Evolutionary conservation across 2,888 invertebrate genomes (phyloP).

Genomic region (Caenorhabditis wallacei): DNA sequence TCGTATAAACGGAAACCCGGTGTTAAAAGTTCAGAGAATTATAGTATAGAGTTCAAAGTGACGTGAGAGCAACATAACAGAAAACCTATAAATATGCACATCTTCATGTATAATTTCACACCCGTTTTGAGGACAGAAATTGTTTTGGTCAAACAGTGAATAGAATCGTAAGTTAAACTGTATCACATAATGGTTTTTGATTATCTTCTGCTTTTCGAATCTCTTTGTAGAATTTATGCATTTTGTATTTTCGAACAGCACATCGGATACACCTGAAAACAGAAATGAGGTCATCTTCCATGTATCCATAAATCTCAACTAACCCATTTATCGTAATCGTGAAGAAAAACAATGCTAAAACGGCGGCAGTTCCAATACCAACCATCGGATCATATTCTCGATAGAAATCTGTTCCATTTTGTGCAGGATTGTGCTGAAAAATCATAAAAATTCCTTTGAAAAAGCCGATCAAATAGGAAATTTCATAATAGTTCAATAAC

Average conservation of each 20-base stretch:
- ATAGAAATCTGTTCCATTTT: conserved; percentile 77
- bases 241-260: conserved; percentile 69
- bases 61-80: conserved; percentile 32
- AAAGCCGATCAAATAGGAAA: too few relatives aligned
- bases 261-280: conserved; percentile 72
- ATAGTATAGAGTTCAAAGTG: conserved; percentile 24
- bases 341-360: conserved; percentile 78
- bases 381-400: conserved; percentile 79
- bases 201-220: conserved; percentile 58
- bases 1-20: conserved; percentile 41
- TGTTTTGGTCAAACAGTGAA: conserved; percentile 36
- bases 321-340: conserved; percentile 71
- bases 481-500: too few relatives aligned
- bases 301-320: conserved; percentile 18
- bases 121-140: conserved; percentile 31
- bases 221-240: conserved; percentile 75
- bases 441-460: neutral
- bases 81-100: conserved; percentile 41
- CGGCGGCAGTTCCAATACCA: conserved; percentile 79
- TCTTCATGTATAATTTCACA: conserved; percentile 41
- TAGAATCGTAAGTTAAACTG: conserved; percentile 37
- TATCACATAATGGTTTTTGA: conserved; percentile 48
- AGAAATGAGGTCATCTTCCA: neutral
- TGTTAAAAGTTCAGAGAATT: conserved; percentile 45
- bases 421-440: conserved; percentile 75